A percentile compares a stretch with the other conserved stretches of the same genome.
Evolutionary conservation across 2,113 vertebrate genomes (phyloP).

Genomic region (Emydura subglobosa): DNA sequence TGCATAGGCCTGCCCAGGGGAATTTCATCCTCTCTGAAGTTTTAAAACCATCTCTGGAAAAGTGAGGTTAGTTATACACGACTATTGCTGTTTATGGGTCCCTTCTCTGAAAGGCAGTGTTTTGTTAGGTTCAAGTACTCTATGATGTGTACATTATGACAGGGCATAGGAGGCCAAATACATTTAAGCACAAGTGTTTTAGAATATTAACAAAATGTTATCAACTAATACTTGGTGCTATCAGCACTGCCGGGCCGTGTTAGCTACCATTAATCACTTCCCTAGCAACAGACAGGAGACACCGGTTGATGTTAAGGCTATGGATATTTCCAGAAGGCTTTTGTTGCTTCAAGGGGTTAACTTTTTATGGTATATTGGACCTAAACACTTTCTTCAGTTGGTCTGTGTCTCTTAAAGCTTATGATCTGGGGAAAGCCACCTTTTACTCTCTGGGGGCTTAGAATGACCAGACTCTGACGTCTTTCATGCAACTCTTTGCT

Average conservation of each 20-base stretch:
- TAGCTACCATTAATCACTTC: rapidly evolving
- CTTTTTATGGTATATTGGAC: background rate
- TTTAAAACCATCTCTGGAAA: background rate
- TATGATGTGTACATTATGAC: rapidly evolving
- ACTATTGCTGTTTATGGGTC: background rate
- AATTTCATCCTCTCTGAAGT: too few species aligned
- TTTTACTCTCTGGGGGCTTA: background rate
- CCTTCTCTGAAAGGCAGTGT: background rate
- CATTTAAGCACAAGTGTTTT: too few species aligned
- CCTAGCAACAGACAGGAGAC: background rate
- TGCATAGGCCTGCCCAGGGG: too few species aligned
- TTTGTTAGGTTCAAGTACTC: rapidly evolving
- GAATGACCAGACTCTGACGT: background rate
- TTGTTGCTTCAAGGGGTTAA: background rate
- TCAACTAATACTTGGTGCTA: background rate
- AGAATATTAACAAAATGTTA: rapidly evolving
- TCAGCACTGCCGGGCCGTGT: background rate
- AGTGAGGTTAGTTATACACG: background rate
- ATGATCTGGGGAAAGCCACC: background rate
- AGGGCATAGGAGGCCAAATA: background rate
- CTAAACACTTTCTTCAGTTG: background rate
- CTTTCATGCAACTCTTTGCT: background rate
- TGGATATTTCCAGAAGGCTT: background rate
- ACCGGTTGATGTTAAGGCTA: background rate
- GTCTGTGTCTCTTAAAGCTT: background rate